Percentiles rank a stretch among this genome's conserved stretches.
phyloP scores from a whole-genome alignment of 1,140 invertebrate genomes.

The Saccostrea glomerata region DNA sequence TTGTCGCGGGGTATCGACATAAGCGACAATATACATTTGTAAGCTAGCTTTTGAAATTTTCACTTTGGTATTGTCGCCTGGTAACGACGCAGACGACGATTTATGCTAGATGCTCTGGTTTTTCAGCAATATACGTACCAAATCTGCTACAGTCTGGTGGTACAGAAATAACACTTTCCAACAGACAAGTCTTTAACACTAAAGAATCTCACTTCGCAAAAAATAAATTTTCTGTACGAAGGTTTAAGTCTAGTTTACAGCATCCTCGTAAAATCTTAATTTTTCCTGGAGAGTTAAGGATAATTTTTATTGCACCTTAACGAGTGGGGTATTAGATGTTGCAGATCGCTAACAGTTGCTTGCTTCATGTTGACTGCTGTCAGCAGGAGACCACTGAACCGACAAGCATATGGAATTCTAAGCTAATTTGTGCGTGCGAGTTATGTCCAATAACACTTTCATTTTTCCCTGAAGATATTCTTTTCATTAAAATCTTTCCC shows the following conservation, averaged over 20 bases:
- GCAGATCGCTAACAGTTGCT: background rate
- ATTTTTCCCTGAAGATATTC: background rate
- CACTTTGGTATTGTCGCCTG: too few relatives aligned
- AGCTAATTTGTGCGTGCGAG: background rate
- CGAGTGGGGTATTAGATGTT: conserved; percentile 22
- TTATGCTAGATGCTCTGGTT: too few relatives aligned
- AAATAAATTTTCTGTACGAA: background rate
- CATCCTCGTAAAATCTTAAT: background rate
- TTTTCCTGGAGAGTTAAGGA: conserved; percentile 1
- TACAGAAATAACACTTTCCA: too few relatives aligned
- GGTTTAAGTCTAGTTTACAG: background rate
- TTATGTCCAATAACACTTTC: background rate
- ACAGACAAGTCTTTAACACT: background rate
- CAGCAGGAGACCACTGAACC: background rate
- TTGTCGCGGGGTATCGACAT: too few relatives aligned
- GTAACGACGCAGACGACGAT: too few relatives aligned
- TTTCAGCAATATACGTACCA: too few relatives aligned
- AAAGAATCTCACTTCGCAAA: background rate
- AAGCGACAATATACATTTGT: too few relatives aligned
- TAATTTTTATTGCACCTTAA: conserved; percentile 21
- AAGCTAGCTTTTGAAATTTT: too few relatives aligned
- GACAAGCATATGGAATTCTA: background rate
- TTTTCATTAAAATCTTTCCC: background rate
- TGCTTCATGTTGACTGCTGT: background rate
- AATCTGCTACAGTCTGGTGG: too few relatives aligned